Base-by-base conservation (phyloP, 1,140 invertebrate species). In the Phymastichus coffea region DNA sequence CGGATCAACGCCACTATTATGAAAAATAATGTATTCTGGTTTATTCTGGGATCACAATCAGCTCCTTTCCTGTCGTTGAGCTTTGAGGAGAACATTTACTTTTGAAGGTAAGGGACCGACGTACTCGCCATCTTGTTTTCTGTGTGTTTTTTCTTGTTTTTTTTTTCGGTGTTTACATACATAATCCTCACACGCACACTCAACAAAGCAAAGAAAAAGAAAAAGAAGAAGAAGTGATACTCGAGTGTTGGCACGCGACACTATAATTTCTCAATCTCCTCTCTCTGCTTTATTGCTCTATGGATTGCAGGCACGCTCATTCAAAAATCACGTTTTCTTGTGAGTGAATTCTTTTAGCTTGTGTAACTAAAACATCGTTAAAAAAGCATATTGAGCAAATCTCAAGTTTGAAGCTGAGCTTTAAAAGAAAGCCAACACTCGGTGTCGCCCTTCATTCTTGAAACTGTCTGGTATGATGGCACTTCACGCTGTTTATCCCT, bases 21-120 rank as follows among this genome's bases (percentile, higher is more conserved):
- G 74, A 75, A 78, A 73, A 79, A 79, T 80, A 80, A 79, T 79
- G 72, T 79, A 78, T 80, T 80, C 75, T 80, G 75, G 78, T 80
- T 81, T 80, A 79, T 80, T 80, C 76, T 79, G 77, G 78, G 79
- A 77, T 80, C 74, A 72, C 77, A 74, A 79, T 78, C 76, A 81
- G 80, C 74, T 80, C 77, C 79, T 80, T 81, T 81, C 79, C 78
- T 80, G 79, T 76, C 78, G 74, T 76, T 80, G 75, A 80, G 71
- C 79, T 79, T 81, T 81, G 79, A 79, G 77, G 79, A 81, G 78
- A 78, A 80, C 77, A 76, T 78, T 81, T 81, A 81, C 79, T 80
- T 80, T 81, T 81, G 76, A 81, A 81, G 80, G 79, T 81, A 81
- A 81, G 80, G 76, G 75, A 77, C 78, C 76, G 78, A 78, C 75